Percentiles rank a stretch among this genome's conserved stretches.
phyloP scores from a whole-genome alignment of 2,797 vertebrate genomes.

The Hylomyscus alleni region DNA sequence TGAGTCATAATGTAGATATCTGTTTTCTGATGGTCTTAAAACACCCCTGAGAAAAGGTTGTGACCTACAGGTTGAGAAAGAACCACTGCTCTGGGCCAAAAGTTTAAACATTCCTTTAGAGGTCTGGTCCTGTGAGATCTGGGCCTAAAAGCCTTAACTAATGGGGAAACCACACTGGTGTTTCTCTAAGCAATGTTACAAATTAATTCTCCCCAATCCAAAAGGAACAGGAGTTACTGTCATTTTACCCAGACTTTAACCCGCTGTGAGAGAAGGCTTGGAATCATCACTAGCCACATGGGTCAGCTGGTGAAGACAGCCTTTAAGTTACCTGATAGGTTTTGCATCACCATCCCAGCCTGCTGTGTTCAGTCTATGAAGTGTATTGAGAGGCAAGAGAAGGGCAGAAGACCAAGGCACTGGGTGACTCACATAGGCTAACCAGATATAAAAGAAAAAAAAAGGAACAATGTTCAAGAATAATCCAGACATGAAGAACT shows the following conservation, averaged over 20 bases:
- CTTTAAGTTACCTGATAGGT: not conserved
- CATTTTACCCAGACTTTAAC: constrained; percentile 47
- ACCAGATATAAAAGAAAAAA: constrained; percentile 23
- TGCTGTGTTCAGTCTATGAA: not conserved
- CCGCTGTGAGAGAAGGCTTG: not conserved
- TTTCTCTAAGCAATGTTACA: constrained; percentile 43
- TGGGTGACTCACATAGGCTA: not conserved
- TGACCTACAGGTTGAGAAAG: not conserved
- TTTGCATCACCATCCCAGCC: constrained; percentile 4
- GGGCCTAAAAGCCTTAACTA: constrained; percentile 3
- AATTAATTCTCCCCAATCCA: constrained; percentile 61
- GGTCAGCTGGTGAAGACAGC: constrained; percentile 50
- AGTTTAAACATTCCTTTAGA: constrained; percentile 9
- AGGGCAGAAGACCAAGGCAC: not conserved
- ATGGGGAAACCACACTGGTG: not conserved
- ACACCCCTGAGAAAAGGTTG: not conserved
- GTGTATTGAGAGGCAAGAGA: not conserved
- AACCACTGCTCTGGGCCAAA: not conserved
- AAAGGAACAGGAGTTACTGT: constrained; percentile 49
- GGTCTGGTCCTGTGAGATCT: not conserved
- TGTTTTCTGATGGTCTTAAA: not conserved
- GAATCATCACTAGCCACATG: constrained; percentile 45
- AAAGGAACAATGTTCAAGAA: constrained; percentile 38
- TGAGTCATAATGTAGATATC: not conserved
- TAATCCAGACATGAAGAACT: constrained; percentile 44